Base-by-base conservation (phyloP, 2,113 vertebrate species). In the Albula glossodonta region DNA sequence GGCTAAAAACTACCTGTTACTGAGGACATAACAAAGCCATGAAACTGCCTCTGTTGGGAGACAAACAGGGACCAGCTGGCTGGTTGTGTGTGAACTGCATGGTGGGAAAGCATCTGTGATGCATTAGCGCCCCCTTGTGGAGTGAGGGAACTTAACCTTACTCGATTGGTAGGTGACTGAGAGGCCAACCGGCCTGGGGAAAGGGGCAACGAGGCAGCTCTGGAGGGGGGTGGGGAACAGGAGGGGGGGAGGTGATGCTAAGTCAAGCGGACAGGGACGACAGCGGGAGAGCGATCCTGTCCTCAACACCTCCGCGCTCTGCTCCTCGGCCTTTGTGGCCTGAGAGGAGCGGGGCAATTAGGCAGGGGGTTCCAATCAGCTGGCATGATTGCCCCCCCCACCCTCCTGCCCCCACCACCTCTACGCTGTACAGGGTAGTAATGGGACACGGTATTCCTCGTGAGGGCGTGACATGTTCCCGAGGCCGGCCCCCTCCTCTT, bases 401-500 rank as follows among this genome's bases (percentile, higher is more conserved):
- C 51, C 51, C 19, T 51, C 22, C 51, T 10, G 0, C 9, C 3
- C 49, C 19, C 57, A 22, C 7, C 6, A 6, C 22, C 57, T 50
- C 7, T 15, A 6, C 22, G n/a, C 48, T 51, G 3, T 22, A n/a
- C 56, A 52, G 80, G 49, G 13, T 15, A n/a, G 60, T 19, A 74
- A 84, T 70, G 11, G 51, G 83, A 78, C 25, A 70, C 22, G 22
- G n/a, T 13, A 51, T 53, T 53, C 57, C n/a, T 66, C 15, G 66
- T 6, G 22, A 74, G 70, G 70, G 70, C 5, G 60, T 17, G 60
- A 51, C 11, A 51, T 11, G 83, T 78, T 4, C 8, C 9, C 50
- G 12, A 15, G 31, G 51, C 50, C 8, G 17, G 77, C 89, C 91
- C 91, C 87, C 89, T 83, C 85, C 89, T 89, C 91, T 91, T 86